These are phyloP conservation scores for Montipora capricornis DNA, from an alignment of 64 coral and sea anemone species.

Conservation along the genomic window DNA sequence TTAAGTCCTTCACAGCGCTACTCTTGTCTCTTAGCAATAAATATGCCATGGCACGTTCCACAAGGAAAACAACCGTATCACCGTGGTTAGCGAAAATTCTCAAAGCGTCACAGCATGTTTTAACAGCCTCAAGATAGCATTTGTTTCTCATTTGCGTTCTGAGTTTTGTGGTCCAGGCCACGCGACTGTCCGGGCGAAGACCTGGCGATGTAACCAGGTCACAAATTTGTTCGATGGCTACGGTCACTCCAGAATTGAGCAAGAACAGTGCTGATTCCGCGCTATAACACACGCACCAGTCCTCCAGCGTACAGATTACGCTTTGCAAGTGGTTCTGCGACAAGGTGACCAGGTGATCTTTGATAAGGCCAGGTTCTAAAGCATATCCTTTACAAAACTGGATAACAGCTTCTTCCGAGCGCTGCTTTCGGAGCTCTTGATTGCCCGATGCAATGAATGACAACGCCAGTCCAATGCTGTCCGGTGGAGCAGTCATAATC, in stretches of 20 bases:
- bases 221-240: conserved; percentile 81
- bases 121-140: conserved; percentile 48
- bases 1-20: conserved; percentile 66
- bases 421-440: conserved; percentile 66
- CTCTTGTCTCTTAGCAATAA: conserved; percentile 32
- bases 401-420: conserved; percentile 66
- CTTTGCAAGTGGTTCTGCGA: conserved; percentile 40
- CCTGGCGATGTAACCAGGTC: conserved; percentile 69
- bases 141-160: conserved; percentile 63
- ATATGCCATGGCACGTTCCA: conserved; percentile 59
- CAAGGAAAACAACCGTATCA: conserved; percentile 48
- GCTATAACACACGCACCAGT: conserved; percentile 80
- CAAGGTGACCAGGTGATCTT: conserved; percentile 65
- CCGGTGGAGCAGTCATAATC: not conserved
- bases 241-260: conserved; percentile 47
- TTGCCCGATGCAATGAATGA: conserved; percentile 55
- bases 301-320: conserved; percentile 76
- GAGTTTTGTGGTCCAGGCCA: conserved; percentile 80
- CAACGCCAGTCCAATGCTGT: conserved; percentile 45
- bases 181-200: conserved; percentile 61
- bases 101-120: conserved; percentile 62
- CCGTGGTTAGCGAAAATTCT: conserved; percentile 40
- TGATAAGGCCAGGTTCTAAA: conserved; percentile 56
- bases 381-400: conserved; percentile 71
- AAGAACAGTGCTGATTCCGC: conserved; percentile 48